Conservation (phyloP, 2,888 invertebrate species). For the Sialis fuliginosa region DNA sequence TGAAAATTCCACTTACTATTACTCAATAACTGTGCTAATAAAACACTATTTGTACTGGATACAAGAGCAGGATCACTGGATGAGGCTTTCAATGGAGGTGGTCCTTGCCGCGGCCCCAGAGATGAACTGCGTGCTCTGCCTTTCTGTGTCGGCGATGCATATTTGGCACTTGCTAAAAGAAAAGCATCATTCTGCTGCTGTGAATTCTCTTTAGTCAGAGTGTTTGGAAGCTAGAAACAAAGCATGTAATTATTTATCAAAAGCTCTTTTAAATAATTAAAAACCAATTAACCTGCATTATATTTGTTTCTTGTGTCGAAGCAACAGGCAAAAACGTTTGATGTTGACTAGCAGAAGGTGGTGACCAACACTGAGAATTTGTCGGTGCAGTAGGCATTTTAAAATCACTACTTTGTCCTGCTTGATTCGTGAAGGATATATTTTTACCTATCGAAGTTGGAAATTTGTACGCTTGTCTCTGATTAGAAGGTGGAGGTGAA, state of each 20-base stretch:
- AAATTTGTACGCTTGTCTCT: background rate
- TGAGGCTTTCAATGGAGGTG: constrained; percentile 50
- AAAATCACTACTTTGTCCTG: constrained; percentile 2
- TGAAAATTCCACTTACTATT: constrained; percentile 34
- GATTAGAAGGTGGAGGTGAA: constrained; percentile 23
- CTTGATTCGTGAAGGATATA: background rate
- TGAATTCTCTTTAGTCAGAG: background rate
- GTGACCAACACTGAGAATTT: constrained; percentile 1
- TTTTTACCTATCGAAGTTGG: background rate
- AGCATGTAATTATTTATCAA: background rate
- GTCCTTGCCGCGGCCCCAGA: constrained; percentile 28
- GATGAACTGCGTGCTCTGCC: constrained; percentile 36
- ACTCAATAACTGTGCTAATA: constrained; percentile 68
- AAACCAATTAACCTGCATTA: background rate
- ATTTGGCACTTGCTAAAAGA: background rate
- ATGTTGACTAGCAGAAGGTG: background rate
- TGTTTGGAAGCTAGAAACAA: background rate
- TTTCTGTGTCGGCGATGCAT: constrained; percentile 1
- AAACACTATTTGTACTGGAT: constrained; percentile 46
- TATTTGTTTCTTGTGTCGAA: background rate
- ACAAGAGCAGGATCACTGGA: constrained; percentile 58
- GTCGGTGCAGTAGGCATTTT: constrained; percentile 1
- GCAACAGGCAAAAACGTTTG: background rate
- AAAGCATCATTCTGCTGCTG: background rate
- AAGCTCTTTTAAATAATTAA: background rate